Evolutionary conservation across 2,888 invertebrate genomes (phyloP), one percentile per base, ranked within the genome.

Genomic region (Mythimna albipuncta): DNA sequence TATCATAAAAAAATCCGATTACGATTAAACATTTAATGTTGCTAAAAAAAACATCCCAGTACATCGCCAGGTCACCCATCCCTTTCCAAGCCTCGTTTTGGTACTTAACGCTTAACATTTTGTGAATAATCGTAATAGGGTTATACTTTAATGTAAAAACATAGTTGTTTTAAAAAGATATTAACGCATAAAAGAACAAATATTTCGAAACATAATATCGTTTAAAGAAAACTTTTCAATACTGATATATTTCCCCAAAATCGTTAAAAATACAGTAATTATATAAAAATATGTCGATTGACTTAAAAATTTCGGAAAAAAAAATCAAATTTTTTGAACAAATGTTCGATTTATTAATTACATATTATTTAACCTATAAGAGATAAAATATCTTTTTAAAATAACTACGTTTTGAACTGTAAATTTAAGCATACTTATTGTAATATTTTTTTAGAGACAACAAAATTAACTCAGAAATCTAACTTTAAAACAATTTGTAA

Each of bases 401-500:
- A 54, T 19, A 57, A 64, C 59, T 71, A 68, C 64, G 0, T 68
- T 19, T 32, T 55, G 41, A 57, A 67, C 55, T 61, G 32, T 78
- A 72, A 21, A 35, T 68, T 13, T 79, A 74, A 79, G 66, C 55
- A 55, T 52, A 70, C 19, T 44, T 64, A 58, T 21, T 78, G 26
- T 74, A 74, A 64, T 54, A 7, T 59, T 79, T 81, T 78, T 84
- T 84, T 75, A 66, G 72, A 68, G 84, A 85, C 83, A 85, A 85
- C 85, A 71, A 75, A 47, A 2, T 10, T 11, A 21, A 19, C 35
- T 35, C 52, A 4, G 41, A 0, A 16, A 70, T 7, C 38, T n/a
- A 59, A 59, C 10, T 2, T 50, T 50, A 21, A 65, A 6, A 47
- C 16, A 9, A 57, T 26, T 4, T 35, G 26, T 54, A 50, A 64